phyloP scores from a whole-genome alignment of 2,888 invertebrate genomes.

The Atethmia centrago region DNA sequence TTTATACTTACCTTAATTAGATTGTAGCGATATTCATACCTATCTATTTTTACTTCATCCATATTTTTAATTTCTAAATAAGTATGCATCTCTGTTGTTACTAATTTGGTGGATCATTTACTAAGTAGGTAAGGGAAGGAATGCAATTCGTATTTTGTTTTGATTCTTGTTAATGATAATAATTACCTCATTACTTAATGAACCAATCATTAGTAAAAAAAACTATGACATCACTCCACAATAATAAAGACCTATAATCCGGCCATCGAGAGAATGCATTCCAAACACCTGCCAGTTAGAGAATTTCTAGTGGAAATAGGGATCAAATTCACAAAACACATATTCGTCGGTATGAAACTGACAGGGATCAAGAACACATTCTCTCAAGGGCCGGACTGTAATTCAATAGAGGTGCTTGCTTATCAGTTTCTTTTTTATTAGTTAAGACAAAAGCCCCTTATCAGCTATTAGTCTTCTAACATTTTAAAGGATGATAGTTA shows the following conservation, averaged over 20 bases:
- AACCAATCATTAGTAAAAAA: not conserved
- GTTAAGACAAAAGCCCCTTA: not conserved
- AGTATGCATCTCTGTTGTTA: not conserved
- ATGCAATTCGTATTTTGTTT: not conserved
- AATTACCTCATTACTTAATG: constrained; percentile 1
- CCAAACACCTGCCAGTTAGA: too few relatives aligned
- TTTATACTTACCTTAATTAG: not conserved
- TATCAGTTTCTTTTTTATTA: not conserved
- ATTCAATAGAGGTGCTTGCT: not conserved
- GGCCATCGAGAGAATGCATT: too few relatives aligned
- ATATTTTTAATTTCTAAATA: not conserved
- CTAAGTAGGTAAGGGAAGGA: not conserved
- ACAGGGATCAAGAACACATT: too few relatives aligned
- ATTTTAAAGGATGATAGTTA: constrained; percentile 6
- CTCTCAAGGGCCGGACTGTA: too few relatives aligned
- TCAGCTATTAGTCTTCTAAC: not conserved
- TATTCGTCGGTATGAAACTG: too few relatives aligned
- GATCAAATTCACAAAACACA: too few relatives aligned
- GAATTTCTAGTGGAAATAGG: too few relatives aligned
- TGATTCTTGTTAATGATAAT: not conserved
- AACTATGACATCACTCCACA: not conserved
- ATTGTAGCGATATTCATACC: not conserved
- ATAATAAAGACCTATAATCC: not conserved
- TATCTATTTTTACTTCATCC: not conserved
- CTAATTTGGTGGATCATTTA: not conserved